These are phyloP conservation scores for Patagioenas fasciata DNA, from an alignment of 2,113 vertebrate species.

Conservation along the genomic window DNA sequence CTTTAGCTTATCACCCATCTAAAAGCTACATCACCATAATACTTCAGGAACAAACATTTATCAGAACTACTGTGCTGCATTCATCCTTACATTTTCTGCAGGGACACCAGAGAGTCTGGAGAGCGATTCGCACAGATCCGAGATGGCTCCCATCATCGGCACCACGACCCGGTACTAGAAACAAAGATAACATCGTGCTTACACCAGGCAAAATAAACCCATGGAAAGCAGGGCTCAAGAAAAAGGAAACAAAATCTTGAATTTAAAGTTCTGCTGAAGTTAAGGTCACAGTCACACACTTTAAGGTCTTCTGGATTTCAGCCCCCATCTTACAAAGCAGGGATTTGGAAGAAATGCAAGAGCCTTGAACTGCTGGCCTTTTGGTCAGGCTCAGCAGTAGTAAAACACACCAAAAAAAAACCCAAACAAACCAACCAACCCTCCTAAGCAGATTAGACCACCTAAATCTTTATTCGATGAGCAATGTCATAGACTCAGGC, in stretches of 20 bases:
- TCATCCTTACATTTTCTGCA: constrained; percentile 86
- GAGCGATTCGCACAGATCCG: constrained; percentile 89
- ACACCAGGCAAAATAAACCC: background rate
- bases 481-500: no score
- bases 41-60: background rate
- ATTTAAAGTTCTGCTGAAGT: background rate
- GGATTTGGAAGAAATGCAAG: background rate
- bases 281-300: background rate
- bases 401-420: background rate
- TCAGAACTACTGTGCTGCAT: background rate
- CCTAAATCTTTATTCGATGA: background rate
- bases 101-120: constrained; percentile 86
- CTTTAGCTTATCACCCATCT: background rate
- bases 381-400: background rate
- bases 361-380: background rate
- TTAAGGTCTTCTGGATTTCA: background rate
- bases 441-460: background rate
- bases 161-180: constrained; percentile 89
- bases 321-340: background rate
- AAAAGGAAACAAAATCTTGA: background rate
- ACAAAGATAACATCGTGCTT: background rate
- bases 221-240: background rate
- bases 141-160: constrained; percentile 89
- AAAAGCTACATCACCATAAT: background rate
- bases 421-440: background rate